Evolutionary conservation across 2,888 invertebrate genomes (phyloP).

Genomic region (Epirrhoe alternata): DNA sequence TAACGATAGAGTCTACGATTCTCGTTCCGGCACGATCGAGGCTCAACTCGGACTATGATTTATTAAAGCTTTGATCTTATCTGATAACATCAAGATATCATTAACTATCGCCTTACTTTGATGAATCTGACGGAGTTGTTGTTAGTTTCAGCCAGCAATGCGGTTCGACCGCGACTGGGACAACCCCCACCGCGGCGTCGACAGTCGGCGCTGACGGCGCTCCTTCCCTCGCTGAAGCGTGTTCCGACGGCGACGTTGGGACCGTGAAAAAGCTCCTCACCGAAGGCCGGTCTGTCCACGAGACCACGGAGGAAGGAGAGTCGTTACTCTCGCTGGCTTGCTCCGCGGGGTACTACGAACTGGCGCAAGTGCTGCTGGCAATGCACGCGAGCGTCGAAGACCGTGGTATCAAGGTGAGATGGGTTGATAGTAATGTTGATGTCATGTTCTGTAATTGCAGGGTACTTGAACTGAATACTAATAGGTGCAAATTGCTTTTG

Average conservation of each 20-base stretch:
- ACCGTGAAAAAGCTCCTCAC: constrained; percentile 96
- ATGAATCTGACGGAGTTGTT: constrained; percentile 1
- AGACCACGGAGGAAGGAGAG: constrained; percentile 99
- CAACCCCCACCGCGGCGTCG: constrained; percentile 79
- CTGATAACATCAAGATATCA: constrained; percentile 56
- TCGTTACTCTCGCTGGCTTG: constrained; percentile 97
- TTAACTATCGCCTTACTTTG: not conserved
- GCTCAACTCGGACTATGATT: constrained; percentile 68
- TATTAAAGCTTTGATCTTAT: constrained; percentile 83
- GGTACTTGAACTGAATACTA: not conserved
- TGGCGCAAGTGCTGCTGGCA: constrained; percentile 97
- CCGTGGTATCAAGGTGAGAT: constrained; percentile 92
- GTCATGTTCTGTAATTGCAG: not conserved
- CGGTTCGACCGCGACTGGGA: constrained; percentile 75
- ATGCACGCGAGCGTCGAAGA: constrained; percentile 99
- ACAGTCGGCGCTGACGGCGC: constrained; percentile 82
- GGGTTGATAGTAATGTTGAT: not conserved
- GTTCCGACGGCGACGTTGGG: constrained; percentile 97
- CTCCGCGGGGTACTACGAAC: constrained; percentile 98
- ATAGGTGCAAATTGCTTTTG: not conserved
- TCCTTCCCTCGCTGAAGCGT: constrained; percentile 95
- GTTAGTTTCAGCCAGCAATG: constrained; percentile 71
- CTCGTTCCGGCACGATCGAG: constrained; percentile 69
- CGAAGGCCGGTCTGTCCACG: constrained; percentile 97
- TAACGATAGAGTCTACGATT: constrained; percentile 63